Evolutionary conservation across 2,888 invertebrate species (phyloP).

Genomic region (Luperina testacea): DNA sequence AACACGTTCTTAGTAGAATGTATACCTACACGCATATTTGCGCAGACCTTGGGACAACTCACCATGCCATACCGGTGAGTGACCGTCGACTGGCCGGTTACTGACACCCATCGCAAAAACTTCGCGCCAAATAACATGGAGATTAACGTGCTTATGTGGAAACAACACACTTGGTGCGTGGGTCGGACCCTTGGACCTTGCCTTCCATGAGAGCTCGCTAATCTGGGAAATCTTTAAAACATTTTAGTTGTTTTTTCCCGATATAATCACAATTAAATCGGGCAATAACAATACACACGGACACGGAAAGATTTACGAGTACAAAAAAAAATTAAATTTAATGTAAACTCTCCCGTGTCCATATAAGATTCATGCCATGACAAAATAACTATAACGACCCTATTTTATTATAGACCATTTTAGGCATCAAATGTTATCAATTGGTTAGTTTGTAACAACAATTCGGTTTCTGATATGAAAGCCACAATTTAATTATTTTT

Average conservation of each 20-base stretch:
- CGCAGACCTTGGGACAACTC: conserved; percentile 78
- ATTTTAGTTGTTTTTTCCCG: neutral
- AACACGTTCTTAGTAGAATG: conserved; percentile 50
- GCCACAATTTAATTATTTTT: conserved; percentile 22
- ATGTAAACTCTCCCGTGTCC: neutral
- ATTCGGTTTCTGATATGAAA: neutral
- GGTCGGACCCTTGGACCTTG: conserved; percentile 12
- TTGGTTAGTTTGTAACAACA: neutral
- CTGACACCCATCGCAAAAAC: conserved; percentile 79
- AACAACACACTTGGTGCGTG: conserved; percentile 25
- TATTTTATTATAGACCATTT: neutral
- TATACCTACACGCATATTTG: conserved; percentile 70
- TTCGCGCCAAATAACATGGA: conserved; percentile 65
- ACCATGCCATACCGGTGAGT: conserved; percentile 80
- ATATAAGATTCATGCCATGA: neutral
- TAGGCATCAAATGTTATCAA: conserved; percentile 9
- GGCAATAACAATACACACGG: neutral
- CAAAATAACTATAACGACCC: neutral
- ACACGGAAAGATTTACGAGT: neutral
- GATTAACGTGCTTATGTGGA: conserved; percentile 54
- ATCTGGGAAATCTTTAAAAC: neutral
- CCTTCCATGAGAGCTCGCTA: conserved; percentile 3
- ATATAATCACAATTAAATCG: neutral
- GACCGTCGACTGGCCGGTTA: conserved; percentile 82
- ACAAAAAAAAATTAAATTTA: too few species aligned